A percentile compares a stretch with the other conserved stretches of the same genome.
Conservation (phyloP, 2,113 vertebrate genomes). For the Athene noctua region DNA sequence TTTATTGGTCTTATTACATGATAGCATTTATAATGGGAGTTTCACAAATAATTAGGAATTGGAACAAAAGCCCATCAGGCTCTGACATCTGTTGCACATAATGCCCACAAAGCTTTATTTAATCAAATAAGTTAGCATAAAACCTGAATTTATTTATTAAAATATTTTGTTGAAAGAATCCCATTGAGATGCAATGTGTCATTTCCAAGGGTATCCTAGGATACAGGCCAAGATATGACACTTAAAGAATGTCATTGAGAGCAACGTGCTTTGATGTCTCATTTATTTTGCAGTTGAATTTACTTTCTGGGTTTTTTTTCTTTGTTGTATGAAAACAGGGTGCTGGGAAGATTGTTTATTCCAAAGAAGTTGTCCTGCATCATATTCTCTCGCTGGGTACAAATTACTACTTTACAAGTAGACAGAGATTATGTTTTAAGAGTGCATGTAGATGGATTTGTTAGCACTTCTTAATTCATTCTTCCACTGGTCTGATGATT, state of each 20-base stretch:
- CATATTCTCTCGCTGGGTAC: background rate
- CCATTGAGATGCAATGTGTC: slow-evolving; percentile 39
- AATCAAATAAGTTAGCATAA: slow-evolving; percentile 36
- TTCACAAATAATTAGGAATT: slow-evolving; percentile 39
- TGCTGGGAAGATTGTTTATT: slow-evolving; percentile 1
- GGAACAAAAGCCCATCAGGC: slow-evolving; percentile 23
- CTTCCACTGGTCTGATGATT: background rate
- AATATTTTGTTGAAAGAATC: slow-evolving; percentile 59
- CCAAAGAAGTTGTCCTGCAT: background rate
- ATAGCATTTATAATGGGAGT: background rate
- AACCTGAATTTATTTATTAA: slow-evolving; percentile 56
- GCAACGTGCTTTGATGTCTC: slow-evolving; percentile 30
- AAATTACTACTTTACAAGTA: background rate
- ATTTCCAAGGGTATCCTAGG: slow-evolving; percentile 63
- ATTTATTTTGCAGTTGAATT: slow-evolving; percentile 53
- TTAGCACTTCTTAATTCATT: slow-evolving; percentile 26
- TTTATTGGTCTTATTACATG: background rate
- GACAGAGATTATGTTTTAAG: background rate
- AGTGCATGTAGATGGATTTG: background rate
- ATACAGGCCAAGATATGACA: slow-evolving; percentile 56
- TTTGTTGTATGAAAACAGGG: slow-evolving; percentile 4
- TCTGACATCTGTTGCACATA: slow-evolving; percentile 27
- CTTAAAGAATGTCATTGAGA: slow-evolving; percentile 57
- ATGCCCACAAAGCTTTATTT: slow-evolving; percentile 29
- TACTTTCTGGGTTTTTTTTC: background rate